These are phyloP conservation scores for Platysteira castanea DNA, from an alignment of 2,113 vertebrate species.

Conservation along the genomic window DNA sequence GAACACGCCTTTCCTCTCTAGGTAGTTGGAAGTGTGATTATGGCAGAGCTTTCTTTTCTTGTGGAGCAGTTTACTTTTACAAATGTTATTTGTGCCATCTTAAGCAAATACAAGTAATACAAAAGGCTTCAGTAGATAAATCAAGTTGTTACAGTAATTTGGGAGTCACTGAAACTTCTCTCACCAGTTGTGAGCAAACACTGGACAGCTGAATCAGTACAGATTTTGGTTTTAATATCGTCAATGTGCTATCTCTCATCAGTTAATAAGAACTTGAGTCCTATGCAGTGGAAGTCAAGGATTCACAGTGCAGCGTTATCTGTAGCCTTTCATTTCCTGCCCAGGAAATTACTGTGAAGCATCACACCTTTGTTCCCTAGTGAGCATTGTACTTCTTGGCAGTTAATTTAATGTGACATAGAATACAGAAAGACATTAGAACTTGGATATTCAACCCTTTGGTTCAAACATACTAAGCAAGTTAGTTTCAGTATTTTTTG, in stretches of 20 bases:
- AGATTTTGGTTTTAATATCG: conserved; percentile 68
- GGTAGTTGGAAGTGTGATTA: not conserved
- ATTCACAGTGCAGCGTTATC: conserved; percentile 44
- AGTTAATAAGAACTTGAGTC: conserved; percentile 74
- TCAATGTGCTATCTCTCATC: conserved; percentile 72
- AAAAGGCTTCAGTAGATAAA: not conserved
- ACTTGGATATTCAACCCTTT: not conserved
- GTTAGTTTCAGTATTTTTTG: not conserved
- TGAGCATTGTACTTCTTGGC: conserved; percentile 5
- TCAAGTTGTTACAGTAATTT: conserved; percentile 9
- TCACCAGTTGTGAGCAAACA: conserved; percentile 21
- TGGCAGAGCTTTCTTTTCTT: not conserved
- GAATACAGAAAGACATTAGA: not conserved
- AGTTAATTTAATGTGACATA: not conserved
- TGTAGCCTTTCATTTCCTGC: conserved; percentile 92
- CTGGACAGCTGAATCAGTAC: conserved; percentile 26
- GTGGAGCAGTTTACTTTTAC: not conserved
- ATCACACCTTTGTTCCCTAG: conserved; percentile 53
- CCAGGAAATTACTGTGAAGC: conserved; percentile 87
- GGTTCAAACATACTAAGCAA: not conserved
- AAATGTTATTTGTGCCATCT: not conserved
- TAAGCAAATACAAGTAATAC: not conserved
- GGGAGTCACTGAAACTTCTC: conserved; percentile 6
- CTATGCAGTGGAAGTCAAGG: conserved; percentile 26
- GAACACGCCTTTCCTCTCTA: not conserved